A percentile compares a stretch with the other conserved stretches of the same genome.
Conservation (phyloP, 2,797 vertebrate genomes). For the Bradypus variegatus region DNA sequence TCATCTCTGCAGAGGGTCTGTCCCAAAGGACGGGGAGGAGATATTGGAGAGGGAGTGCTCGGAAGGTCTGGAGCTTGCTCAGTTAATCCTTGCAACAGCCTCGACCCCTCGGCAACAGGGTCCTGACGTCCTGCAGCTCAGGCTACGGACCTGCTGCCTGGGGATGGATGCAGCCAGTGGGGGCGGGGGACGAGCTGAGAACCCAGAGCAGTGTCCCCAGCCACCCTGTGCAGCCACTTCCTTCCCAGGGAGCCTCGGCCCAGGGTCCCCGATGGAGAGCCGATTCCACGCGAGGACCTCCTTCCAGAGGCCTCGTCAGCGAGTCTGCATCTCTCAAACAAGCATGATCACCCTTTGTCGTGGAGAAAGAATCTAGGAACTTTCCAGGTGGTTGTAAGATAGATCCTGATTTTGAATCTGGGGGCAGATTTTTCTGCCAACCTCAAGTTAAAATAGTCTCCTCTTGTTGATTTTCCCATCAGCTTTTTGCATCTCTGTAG, state of each 20-base stretch:
- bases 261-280: neutral
- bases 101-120: rapidly evolving
- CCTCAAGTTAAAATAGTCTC: rapidly evolving
- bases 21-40: too few relatives aligned
- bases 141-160: neutral
- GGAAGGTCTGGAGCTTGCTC: too few relatives aligned
- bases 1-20: too few relatives aligned
- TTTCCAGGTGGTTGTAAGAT: neutral
- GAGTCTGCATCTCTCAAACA: neutral
- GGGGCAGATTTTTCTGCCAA: neutral
- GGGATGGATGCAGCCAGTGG: neutral
- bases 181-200: too few relatives aligned
- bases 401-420: neutral
- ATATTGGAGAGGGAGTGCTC: too few relatives aligned
- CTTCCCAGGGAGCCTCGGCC: neutral
- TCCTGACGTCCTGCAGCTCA: neutral
- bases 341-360: rapidly evolving
- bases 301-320: neutral
- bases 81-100: too few relatives aligned
- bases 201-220: neutral
- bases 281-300: neutral
- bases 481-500: neutral
- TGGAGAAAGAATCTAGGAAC: neutral
- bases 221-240: rapidly evolving
- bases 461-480: neutral